Conservation (phyloP, 2,888 invertebrate species). For the Mythimna vitellina region DNA sequence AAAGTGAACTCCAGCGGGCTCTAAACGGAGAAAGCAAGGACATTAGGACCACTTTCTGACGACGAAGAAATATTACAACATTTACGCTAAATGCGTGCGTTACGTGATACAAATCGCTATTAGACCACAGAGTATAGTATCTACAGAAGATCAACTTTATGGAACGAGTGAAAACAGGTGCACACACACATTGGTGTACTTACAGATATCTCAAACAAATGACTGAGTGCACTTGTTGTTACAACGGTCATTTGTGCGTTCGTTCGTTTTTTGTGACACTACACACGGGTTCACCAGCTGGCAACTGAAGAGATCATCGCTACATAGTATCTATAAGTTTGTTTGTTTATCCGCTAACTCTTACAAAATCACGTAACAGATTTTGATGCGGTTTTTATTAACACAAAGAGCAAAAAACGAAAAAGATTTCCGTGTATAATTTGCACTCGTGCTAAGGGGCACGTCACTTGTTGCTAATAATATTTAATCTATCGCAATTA, state of each 20-base stretch:
- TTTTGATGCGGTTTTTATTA: too few species aligned
- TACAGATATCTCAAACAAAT: background rate
- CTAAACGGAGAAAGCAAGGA: constrained; percentile 69
- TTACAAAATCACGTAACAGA: too few species aligned
- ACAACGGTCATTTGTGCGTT: background rate
- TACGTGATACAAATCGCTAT: constrained; percentile 52
- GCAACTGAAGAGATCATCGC: background rate
- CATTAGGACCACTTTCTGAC: constrained; percentile 51
- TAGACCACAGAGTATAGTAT: constrained; percentile 20
- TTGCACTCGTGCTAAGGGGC: too few species aligned
- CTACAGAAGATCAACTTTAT: constrained; percentile 14
- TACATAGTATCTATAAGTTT: too few species aligned
- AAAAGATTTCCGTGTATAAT: too few species aligned
- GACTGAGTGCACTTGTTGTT: background rate
- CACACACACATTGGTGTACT: too few species aligned
- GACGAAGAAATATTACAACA: constrained; percentile 55
- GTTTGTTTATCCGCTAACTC: too few species aligned
- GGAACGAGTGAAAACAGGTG: background rate
- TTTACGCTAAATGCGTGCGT: constrained; percentile 60
- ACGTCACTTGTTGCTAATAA: too few species aligned
- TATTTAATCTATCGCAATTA: too few species aligned
- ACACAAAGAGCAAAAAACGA: too few species aligned
- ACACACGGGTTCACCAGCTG: background rate
- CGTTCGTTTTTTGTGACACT: background rate
- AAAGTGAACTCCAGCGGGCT: constrained; percentile 51